Base-by-base conservation (phyloP, 2,888 invertebrate species). In the Emmelina monodactyla region DNA sequence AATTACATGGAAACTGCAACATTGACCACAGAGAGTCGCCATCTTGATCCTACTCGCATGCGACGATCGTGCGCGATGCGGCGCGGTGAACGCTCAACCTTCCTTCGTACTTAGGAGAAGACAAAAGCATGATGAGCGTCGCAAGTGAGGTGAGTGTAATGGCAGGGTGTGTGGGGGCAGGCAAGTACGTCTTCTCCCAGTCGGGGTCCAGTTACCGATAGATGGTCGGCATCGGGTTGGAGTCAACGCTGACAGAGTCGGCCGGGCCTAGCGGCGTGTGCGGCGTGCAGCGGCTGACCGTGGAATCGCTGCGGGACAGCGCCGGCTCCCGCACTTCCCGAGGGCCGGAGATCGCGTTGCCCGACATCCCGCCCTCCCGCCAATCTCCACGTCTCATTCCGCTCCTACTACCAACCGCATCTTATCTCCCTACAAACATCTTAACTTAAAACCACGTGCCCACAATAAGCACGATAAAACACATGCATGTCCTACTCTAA, bases 211-310 rank as follows among this genome's bases (percentile, higher is more conserved):
- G 71, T 79, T 88, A 92, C 92, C 92, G 90, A 86, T 92, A 92
- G 76, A 92, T 92, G 53, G 92, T 91, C 51, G 88, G 88, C 75
- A 91, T 88, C 68, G 90, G 88, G 80, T 88, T 90, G 71, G 90
- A 90, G 82, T 91, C 90, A 69, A 91, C 90, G 83, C 90, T 89
- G 69, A 85, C 88, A 84, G 89, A 91, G 83, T 91, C 90, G 61
- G 79, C 72, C 38, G 65, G 67, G 37, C 75, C 75, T 45, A 78
- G 62, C 41, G 80, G 79, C 11, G 79, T 76, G 63, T 68, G 80
- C 47, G 72, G 78, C 44, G 73, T 76, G 62, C 70, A 73, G 51
- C 66, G 68, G 63, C 78, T 84, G 76, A 86, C 84, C 67, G 87
- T 88, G 46, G 88, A 83, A 78, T 87, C 88, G 80, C 88, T 83